Evolutionary conservation across 2,113 vertebrate species (phyloP), one percentile per base, ranked within the genome.

Genomic region (Illadopsis cleaveri): DNA sequence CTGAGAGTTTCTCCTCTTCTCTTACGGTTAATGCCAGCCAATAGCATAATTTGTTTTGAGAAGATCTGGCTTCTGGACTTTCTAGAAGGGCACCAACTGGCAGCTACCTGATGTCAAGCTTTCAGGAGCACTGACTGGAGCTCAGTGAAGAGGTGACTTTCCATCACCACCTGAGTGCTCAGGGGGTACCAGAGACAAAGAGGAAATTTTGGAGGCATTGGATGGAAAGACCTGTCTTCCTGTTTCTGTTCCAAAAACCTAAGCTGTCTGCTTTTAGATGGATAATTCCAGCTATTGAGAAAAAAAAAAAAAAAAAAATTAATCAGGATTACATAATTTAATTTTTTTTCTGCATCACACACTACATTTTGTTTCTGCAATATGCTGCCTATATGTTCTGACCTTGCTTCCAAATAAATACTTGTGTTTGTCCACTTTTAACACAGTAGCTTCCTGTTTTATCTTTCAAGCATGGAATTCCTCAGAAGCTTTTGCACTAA

Each of bases 401-500:
- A 78, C 78, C 38, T 71, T 77, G 73, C 38, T 94, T 77, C 61
- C 76, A 93, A 70, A 64, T 92, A 93, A 70, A 64, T 92, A 90
- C 78, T 90, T 88, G 48, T 86, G 44, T 64, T 92, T 81, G 31
- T 64, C 37, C 53, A 47, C 44, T 90, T 50, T 57, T 82, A 73
- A 78, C 37, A 68, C 25, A 86, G 66, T 77, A 85, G 60, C 22
- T 91, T 94, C 72, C 64, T 86, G 27, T 69, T 91, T 90, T 83
- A 86, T 90, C 71, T 83, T 92, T 96, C 33, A 75, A 77, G 71
- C n/a, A 76, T 33, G n/a, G 25, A 93, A 90, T 82, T 92, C 48
- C 45, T 95, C 77, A 81, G 77, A 91, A 79, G 69, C 69, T 91
- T 92, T 82, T 68, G 20, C 44, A 89, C 66, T 82, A 24, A 89